Evolutionary conservation across 1,140 invertebrate species (phyloP), one percentile per base, ranked within the genome.

Genomic region (Coptotermes formosanus): DNA sequence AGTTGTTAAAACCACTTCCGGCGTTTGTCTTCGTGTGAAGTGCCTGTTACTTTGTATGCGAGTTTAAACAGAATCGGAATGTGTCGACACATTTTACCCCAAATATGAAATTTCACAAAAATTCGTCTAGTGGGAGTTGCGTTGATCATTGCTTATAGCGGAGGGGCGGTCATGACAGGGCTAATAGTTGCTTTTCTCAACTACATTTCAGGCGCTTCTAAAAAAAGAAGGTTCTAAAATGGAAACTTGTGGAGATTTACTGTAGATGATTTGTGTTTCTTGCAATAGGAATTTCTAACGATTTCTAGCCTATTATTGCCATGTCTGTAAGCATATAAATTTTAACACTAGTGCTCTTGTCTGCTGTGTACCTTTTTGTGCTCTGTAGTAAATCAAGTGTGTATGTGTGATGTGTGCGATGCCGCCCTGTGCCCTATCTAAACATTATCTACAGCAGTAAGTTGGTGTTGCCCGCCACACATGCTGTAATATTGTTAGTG

Each of bases 261-360:
- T 30, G 64, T 30, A 30, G 64, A 75, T 75, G 64, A 75, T 30
- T 75, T 75, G 64, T 75, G 9, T 75, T 30, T n/a, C 16, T 30
- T 75, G 25, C 14, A 30, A 16, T 75, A 30, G 25, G n/a, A 30
- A 30, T 75, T 75, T 16, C 64, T 75, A 75, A 75, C 25, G 64
- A 75, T 75, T 75, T 6, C 64, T 30, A 8, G 64, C 64, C 64
- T 75, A 16, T 75, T 75, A 75, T 30, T 75, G 64, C 64, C 1
- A 75, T 75, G 64, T 75, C 64, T 75, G 1, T 75, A 75, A 75
- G 64, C 64, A 75, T 75, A 75, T 75, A 75, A 75, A 75, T 75
- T 75, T 75, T 30, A 75, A n/a, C 64, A n/a, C n/a, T 75, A 75
- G 16, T 25, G 64, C 25, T 8, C 64, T 75, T 75, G 64, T 75